A percentile compares a stretch with the other conserved stretches of the same genome.
Evolutionary conservation across 1,140 invertebrate species (phyloP).

Genomic region (Eumaeus atala): DNA sequence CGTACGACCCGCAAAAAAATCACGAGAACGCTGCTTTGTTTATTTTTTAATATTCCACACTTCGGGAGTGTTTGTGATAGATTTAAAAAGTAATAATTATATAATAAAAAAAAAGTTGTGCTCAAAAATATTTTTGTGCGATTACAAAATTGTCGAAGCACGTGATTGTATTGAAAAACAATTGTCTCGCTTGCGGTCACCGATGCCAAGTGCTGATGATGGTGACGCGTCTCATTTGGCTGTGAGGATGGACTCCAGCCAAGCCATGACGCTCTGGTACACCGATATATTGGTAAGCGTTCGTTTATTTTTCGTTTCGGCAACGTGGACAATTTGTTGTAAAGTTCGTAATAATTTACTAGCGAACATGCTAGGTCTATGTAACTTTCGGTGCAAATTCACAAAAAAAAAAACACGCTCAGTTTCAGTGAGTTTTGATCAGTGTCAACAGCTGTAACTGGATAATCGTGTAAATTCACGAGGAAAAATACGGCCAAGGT

Average conservation of each 20-base stretch:
- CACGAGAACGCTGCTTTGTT: background rate
- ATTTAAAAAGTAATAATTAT: background rate
- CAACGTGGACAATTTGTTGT: too few relatives aligned
- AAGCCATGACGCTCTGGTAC: slow-evolving; percentile 70
- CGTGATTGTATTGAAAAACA: background rate
- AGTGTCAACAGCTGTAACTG: too few relatives aligned
- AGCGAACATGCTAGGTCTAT: too few relatives aligned
- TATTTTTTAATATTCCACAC: background rate
- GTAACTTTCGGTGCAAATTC: too few relatives aligned
- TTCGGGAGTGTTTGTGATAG: background rate
- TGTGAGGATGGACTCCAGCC: slow-evolving; percentile 61
- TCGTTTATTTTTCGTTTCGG: background rate
- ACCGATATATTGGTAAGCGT: slow-evolving; percentile 67
- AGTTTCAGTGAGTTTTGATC: too few relatives aligned
- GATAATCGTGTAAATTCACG: too few relatives aligned
- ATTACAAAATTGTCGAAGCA: too few relatives aligned
- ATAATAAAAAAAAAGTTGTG: slow-evolving; percentile 7
- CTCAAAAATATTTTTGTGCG: too few relatives aligned
- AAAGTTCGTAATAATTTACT: too few relatives aligned
- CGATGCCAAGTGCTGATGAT: slow-evolving; percentile 56
- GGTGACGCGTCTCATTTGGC: slow-evolving; percentile 45
- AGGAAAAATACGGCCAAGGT: too few relatives aligned
- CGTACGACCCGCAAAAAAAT: slow-evolving; percentile 19
- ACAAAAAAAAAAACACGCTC: too few relatives aligned
- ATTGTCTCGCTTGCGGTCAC: slow-evolving; percentile 29